phyloP scores from a whole-genome alignment of 2,113 vertebrate species.

The Petrocephalus microphthalmus region DNA sequence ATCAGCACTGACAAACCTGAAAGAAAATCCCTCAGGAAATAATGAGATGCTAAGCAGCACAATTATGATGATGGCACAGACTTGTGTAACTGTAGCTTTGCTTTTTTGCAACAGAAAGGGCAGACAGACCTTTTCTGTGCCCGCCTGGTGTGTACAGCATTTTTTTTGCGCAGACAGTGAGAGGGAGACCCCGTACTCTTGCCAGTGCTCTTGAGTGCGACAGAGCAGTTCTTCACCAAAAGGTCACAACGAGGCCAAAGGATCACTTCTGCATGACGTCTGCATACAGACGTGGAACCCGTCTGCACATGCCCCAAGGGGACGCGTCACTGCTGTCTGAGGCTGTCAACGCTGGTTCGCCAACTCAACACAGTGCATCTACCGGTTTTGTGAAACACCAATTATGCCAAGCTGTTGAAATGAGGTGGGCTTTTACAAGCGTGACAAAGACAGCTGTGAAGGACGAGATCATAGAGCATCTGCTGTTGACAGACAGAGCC shows the following conservation, averaged over 20 bases:
- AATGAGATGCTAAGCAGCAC: neutral
- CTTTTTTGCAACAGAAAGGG: neutral
- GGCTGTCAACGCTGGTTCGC: neutral
- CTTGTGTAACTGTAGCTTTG: neutral
- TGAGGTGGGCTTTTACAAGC: neutral
- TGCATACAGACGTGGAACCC: neutral
- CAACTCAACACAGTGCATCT: neutral
- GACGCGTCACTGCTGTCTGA: neutral
- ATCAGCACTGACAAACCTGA: neutral
- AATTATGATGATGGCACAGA: neutral
- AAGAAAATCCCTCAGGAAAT: neutral
- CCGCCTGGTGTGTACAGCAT: neutral
- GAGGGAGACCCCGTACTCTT: neutral
- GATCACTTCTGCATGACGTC: neutral
- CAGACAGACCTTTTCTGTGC: neutral
- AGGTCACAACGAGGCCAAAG: neutral
- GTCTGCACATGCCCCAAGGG: neutral
- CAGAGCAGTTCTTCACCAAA: neutral
- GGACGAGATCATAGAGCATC: neutral
- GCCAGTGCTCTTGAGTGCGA: neutral
- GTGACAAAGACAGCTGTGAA: neutral
- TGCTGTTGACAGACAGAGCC: neutral
- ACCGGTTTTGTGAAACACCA: neutral
- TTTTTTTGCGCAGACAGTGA: neutral
- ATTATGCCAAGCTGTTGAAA: neutral